Evolutionary conservation across 92 coral and sea anemone species (phyloP), one percentile per base, ranked within the genome.

Genomic region (Siderastrea radians): DNA sequence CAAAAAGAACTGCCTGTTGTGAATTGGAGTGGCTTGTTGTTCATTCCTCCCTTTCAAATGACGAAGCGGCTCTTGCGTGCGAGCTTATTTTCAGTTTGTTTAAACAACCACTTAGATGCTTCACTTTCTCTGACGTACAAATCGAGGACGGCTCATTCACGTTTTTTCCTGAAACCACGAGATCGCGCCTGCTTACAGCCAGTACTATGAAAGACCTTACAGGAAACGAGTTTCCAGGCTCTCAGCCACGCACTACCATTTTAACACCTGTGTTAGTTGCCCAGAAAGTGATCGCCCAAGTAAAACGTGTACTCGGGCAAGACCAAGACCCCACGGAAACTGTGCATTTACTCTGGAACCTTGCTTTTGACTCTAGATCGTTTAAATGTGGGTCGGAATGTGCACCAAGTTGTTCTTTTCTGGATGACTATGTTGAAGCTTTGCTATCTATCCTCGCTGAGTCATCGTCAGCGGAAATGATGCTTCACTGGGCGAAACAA

Each of bases 391-490:
- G 0, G 76, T 16, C 13, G 76, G 12, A 26, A 26, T 72, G 76
- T 72, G 57, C 1, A 47, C 10, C 3, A 10, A 72, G 57, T 15
- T 72, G 3, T 6, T 9, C 45, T 46, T 17, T 59, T 59, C 46
- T 70, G 49, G 87, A 83, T 15, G 88, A 75, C 15, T 86, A 86
- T 73, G 78, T 16, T 16, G 88, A 59, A 5, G n/a, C 86, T n/a
- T 48, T 91, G 13, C 13, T 81, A 49, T 72, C 83, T 49, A 78
- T 89, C 12, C 58, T 92, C 46, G 68, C 65, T 15, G 73, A 46
- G 2, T 64, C 87, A 7, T 63, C 81, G 3, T 76, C 89, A 19
- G 7, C 59, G 75, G 86, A 79, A 11, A 87, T 74, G 15, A 7
- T 88, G 5, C n/a, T 70, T 14, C 88, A 57, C 15, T 89, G 93